Conservation (phyloP, 2,888 invertebrate species). For the Drosophila eohydei region DNA sequence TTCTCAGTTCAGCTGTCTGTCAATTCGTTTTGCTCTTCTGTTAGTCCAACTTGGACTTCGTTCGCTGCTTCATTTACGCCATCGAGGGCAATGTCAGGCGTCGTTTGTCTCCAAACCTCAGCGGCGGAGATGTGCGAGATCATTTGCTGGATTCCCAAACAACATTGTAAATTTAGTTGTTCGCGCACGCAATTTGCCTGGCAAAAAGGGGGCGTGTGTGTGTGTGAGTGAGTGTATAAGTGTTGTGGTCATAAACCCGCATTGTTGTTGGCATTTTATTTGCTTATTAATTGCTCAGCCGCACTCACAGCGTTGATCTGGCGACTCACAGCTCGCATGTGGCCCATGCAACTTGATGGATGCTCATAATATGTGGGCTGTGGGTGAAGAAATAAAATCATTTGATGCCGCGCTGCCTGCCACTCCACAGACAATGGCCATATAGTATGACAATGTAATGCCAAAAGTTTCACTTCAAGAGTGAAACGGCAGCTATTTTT, state of each 20-base stretch:
- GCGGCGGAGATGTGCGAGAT: slow-evolving; percentile 11
- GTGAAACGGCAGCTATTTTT: slow-evolving; percentile 44
- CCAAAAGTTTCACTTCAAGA: slow-evolving; percentile 65
- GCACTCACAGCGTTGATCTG: slow-evolving; percentile 20
- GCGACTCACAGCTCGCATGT: slow-evolving; percentile 41
- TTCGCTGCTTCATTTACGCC: slow-evolving; percentile 44
- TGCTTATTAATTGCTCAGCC: slow-evolving; percentile 72
- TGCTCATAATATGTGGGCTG: slow-evolving; percentile 68
- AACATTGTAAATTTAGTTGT: slow-evolving; percentile 61
- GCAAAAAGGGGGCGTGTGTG: background rate
- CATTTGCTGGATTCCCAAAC: slow-evolving; percentile 47
- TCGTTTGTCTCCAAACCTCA: slow-evolving; percentile 8
- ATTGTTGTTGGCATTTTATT: slow-evolving; percentile 76
- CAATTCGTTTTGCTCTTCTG: background rate
- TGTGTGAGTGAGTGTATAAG: background rate
- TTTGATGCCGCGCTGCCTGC: slow-evolving; percentile 30
- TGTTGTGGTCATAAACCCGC: slow-evolving; percentile 75
- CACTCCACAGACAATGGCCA: slow-evolving; percentile 44
- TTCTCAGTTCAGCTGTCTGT: slow-evolving; percentile 4
- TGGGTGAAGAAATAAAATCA: slow-evolving; percentile 75
- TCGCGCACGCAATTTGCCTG: slow-evolving; percentile 60
- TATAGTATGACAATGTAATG: slow-evolving; percentile 62
- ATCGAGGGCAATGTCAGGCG: slow-evolving; percentile 22
- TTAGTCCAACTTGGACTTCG: background rate
- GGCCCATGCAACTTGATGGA: slow-evolving; percentile 61